Percentiles rank a stretch among this genome's conserved stretches.
phyloP scores from a whole-genome alignment of 2,113 vertebrate species.

The Cygnus atratus region DNA sequence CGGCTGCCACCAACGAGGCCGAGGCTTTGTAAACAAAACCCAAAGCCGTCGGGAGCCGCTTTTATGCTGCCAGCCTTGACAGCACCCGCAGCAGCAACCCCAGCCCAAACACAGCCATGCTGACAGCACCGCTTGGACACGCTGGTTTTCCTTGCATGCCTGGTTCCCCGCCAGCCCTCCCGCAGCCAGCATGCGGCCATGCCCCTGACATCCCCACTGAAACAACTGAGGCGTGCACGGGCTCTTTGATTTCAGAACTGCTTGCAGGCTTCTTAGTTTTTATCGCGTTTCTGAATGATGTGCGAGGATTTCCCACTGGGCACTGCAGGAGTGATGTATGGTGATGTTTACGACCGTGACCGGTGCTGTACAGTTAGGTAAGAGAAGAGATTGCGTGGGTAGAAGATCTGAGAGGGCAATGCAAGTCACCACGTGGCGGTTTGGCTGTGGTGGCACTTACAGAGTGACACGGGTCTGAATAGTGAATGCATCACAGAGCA shows the following conservation, averaged over 20 bases:
- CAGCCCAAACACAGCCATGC: background rate
- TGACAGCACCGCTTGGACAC: background rate
- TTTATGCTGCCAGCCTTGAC: background rate
- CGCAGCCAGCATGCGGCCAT: accelerated
- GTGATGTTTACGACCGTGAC: background rate
- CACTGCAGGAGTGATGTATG: background rate
- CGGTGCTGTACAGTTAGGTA: background rate
- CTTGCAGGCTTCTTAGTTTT: background rate
- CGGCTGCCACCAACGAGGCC: accelerated
- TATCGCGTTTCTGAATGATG: background rate
- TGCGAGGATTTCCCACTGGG: background rate
- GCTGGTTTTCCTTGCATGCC: background rate
- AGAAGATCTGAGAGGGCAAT: background rate
- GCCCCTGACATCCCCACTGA: background rate
- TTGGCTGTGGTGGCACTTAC: background rate
- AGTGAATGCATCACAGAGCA: background rate
- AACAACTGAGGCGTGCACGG: accelerated
- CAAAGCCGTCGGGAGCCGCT: accelerated
- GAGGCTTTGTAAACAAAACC: background rate
- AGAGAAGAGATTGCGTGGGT: background rate
- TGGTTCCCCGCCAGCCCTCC: background rate
- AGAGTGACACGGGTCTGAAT: background rate
- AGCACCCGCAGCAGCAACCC: accelerated
- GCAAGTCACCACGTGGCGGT: accelerated
- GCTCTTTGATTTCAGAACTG: background rate